Conservation (phyloP, 2,888 invertebrate genomes). For the Mantis religiosa region DNA sequence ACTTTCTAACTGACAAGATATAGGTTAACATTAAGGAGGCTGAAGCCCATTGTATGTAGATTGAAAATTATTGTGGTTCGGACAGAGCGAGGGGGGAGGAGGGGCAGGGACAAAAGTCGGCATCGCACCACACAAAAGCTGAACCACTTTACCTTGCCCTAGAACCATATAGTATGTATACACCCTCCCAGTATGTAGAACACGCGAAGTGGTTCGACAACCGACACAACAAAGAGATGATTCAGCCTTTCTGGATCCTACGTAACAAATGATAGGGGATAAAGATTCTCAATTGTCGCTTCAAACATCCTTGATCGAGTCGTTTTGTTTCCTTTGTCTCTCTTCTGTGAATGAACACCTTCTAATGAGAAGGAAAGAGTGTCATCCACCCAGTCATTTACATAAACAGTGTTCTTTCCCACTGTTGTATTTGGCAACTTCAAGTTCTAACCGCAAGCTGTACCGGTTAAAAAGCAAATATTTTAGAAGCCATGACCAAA, state of each 20-base stretch:
- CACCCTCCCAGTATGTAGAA: neutral
- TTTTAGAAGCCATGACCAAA: neutral
- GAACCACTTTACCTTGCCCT: neutral
- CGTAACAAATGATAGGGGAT: neutral
- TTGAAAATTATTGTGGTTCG: neutral
- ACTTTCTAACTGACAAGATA: neutral
- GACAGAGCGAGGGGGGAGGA: neutral
- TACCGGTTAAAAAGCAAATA: neutral
- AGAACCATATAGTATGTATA: neutral
- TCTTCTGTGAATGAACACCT: neutral
- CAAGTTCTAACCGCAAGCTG: neutral
- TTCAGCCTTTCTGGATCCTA: neutral
- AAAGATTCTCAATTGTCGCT: neutral
- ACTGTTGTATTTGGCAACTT: neutral
- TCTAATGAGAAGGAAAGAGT: neutral
- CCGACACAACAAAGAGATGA: neutral
- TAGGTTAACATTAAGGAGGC: neutral
- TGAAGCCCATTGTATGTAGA: neutral
- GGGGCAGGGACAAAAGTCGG: neutral
- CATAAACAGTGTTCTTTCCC: neutral
- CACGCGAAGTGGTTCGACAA: neutral
- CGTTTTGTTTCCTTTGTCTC: neutral
- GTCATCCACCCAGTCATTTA: neutral
- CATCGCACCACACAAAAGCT: neutral
- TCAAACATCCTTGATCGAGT: neutral